phyloP scores from a whole-genome alignment of 2,888 invertebrate genomes.

The Corbicula japonica region DNA sequence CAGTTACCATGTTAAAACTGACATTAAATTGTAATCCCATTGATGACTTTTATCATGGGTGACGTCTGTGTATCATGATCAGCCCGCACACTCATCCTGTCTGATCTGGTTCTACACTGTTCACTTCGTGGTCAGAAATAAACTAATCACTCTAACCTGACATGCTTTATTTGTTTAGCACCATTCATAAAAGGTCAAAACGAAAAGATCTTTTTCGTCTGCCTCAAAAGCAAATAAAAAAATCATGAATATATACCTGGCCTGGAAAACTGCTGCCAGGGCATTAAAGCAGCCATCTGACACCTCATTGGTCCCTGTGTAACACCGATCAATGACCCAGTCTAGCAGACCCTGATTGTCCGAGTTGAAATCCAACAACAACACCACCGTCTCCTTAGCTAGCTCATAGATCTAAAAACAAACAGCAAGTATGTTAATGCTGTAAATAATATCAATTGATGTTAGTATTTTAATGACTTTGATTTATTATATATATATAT shows the following conservation, averaged over 20 bases:
- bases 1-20: too few relatives aligned
- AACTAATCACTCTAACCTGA: too few relatives aligned
- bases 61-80: too few relatives aligned
- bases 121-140: too few relatives aligned
- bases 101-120: too few relatives aligned
- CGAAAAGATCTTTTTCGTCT: too few relatives aligned
- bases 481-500: not conserved
- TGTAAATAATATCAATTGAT: not conserved
- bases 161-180: too few relatives aligned
- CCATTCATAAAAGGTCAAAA: too few relatives aligned
- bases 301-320: constrained; percentile 95
- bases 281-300: constrained; percentile 99
- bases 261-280: constrained; percentile 97
- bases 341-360: constrained; percentile 90
- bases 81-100: too few relatives aligned
- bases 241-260: constrained; percentile 89
- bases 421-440: not conserved
- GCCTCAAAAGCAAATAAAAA: not conserved
- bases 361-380: constrained; percentile 94
- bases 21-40: too few relatives aligned
- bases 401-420: constrained; percentile 93
- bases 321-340: constrained; percentile 99
- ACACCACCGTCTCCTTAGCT: constrained; percentile 96
- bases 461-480: not conserved
- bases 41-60: too few relatives aligned